These are phyloP conservation scores for Shargacucullia verbasci DNA, from an alignment of 2,888 invertebrate genomes.

Conservation along the genomic window DNA sequence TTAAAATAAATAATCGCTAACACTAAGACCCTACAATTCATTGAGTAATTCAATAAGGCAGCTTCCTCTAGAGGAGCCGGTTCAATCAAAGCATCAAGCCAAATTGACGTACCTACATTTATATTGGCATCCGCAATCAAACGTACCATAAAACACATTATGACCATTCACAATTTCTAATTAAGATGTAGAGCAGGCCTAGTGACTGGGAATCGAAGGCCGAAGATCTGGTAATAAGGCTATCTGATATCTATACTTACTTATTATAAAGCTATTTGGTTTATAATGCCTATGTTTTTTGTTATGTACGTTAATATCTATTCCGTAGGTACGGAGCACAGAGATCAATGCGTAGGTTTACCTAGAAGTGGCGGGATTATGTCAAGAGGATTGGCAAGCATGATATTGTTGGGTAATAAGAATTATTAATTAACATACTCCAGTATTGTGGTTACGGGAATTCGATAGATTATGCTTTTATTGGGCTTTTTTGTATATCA, in stretches of 20 bases:
- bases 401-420: too few relatives aligned
- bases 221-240: slow-evolving; percentile 5
- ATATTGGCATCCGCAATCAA: slow-evolving; percentile 69
- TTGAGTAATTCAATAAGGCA: slow-evolving; percentile 63
- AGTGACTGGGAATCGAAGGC: slow-evolving; percentile 27
- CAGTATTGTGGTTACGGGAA: too few relatives aligned
- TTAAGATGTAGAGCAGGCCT: slow-evolving; percentile 56
- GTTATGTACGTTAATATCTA: too few relatives aligned
- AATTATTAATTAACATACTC: too few relatives aligned
- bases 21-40: slow-evolving; percentile 32
- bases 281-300: too few relatives aligned
- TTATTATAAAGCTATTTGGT: too few relatives aligned
- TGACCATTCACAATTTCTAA: slow-evolving; percentile 66
- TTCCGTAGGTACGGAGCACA: too few relatives aligned
- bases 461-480: too few relatives aligned
- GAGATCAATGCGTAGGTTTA: too few relatives aligned
- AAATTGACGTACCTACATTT: slow-evolving; percentile 59
- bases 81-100: slow-evolving; percentile 62
- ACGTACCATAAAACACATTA: slow-evolving; percentile 67
- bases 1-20: slow-evolving; percentile 10
- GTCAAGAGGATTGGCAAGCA: too few relatives aligned
- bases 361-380: too few relatives aligned
- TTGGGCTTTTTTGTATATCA: too few relatives aligned
- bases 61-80: slow-evolving; percentile 62
- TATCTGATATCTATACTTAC: background rate